These are phyloP conservation scores for Paracyclopina nana DNA, from an alignment of 1,140 invertebrate species.

Conservation along the genomic window DNA sequence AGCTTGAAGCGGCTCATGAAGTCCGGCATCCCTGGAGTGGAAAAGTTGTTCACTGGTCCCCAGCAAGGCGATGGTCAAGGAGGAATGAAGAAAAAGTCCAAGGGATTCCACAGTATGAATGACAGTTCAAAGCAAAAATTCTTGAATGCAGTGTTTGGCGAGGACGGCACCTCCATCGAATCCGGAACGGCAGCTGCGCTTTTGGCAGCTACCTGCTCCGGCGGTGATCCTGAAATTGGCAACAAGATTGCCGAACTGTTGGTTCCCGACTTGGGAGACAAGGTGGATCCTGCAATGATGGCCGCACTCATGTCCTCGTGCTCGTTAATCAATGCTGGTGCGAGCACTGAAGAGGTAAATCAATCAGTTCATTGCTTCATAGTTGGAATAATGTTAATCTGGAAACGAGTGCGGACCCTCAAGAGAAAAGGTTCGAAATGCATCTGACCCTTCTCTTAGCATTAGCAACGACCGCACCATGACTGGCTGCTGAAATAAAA, in stretches of 20 bases:
- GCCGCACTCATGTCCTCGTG: slow-evolving; percentile 15
- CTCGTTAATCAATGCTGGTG: slow-evolving; percentile 15
- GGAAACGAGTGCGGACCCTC: no score
- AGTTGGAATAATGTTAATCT: no score
- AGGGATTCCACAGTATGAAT: slow-evolving; percentile 16
- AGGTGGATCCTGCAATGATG: slow-evolving; percentile 16
- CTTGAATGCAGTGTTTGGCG: slow-evolving; percentile 15
- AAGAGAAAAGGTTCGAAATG: no score
- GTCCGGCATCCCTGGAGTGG: slow-evolving; percentile 15
- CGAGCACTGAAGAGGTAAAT: slow-evolving; percentile 16
- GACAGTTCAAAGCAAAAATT: slow-evolving; percentile 13
- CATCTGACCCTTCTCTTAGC: no score
- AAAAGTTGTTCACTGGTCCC: slow-evolving; percentile 1
- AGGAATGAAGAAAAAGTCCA: neutral
- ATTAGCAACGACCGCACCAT: no score
- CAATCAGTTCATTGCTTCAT: neutral
- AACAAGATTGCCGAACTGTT: slow-evolving; percentile 13
- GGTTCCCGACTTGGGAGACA: slow-evolving; percentile 13
- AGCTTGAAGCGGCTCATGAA: slow-evolving; percentile 12
- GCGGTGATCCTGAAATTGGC: slow-evolving; percentile 15
- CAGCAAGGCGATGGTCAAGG: neutral
- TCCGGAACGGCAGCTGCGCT: slow-evolving; percentile 13
- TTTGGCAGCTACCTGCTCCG: slow-evolving; percentile 12
- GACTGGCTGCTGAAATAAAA: no score
- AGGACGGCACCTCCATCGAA: slow-evolving; percentile 9